Evolutionary conservation across 2,888 invertebrate genomes (phyloP).

Genomic region (Ceraclea dissimilis): DNA sequence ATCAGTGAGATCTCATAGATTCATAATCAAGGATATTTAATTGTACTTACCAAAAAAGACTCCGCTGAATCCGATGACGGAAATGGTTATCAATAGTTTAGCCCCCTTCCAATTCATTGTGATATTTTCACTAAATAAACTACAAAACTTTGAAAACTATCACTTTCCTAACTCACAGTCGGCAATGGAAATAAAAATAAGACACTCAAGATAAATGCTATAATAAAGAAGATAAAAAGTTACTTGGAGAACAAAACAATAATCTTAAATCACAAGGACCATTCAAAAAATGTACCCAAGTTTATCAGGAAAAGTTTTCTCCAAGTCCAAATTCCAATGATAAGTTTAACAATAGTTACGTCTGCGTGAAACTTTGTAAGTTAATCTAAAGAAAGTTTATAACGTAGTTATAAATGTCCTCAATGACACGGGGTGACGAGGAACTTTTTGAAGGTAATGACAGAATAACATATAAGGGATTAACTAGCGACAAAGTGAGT

Average conservation of each 20-base stretch:
- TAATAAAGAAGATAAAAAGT: neutral
- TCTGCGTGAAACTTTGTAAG: too few species aligned
- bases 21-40: too few species aligned
- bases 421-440: too few species aligned
- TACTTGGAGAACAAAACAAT: neutral
- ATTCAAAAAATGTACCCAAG: neutral
- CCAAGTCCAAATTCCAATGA: neutral
- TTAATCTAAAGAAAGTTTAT: too few species aligned
- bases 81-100: neutral
- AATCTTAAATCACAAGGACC: neutral
- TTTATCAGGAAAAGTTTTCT: neutral
- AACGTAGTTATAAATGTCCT: too few species aligned
- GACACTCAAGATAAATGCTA: neutral
- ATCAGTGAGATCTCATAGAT: too few species aligned
- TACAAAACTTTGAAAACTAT: neutral
- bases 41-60: neutral
- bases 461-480: too few species aligned
- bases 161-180: neutral
- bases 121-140: neutral
- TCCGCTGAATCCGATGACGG: neutral
- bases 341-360: neutral
- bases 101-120: neutral
- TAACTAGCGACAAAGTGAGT: too few species aligned
- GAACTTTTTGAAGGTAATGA: too few species aligned
- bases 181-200: too few species aligned